Conservation (phyloP, 2,113 vertebrate genomes). For the Antechinus stuartii region DNA sequence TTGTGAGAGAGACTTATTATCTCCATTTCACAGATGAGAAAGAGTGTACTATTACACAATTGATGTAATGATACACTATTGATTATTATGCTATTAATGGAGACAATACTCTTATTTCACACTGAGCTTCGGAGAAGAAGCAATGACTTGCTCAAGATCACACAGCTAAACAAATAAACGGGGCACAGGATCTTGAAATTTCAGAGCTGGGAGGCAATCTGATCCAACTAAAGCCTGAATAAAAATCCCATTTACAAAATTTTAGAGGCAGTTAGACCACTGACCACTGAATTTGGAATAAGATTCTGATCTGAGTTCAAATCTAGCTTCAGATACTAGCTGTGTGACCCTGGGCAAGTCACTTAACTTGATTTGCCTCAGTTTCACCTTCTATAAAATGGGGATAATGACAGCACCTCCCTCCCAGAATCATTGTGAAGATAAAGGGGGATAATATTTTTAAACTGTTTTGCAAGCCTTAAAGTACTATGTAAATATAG, state of each 20-base stretch:
- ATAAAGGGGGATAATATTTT: neutral
- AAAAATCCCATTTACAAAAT: neutral
- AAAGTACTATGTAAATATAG: neutral
- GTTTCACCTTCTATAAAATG: neutral
- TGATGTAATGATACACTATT: neutral
- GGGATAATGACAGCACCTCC: neutral
- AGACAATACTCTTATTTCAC: neutral
- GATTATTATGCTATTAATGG: neutral
- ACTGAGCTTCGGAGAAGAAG: neutral
- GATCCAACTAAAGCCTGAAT: neutral
- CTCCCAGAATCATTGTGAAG: neutral
- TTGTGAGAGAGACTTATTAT: neutral
- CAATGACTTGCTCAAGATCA: neutral
- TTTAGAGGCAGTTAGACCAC: neutral
- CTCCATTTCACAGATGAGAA: neutral
- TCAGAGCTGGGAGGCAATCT: neutral
- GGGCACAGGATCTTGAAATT: neutral
- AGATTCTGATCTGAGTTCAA: neutral
- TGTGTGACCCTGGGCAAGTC: neutral
- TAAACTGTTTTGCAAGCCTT: neutral
- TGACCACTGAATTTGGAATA: neutral
- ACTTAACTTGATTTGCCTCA: neutral
- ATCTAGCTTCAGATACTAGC: neutral
- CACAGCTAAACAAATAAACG: neutral
- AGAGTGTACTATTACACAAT: neutral